These are phyloP conservation scores for Bembecia ichneumoniformis DNA, from an alignment of 2,888 invertebrate genomes.

Conservation along the genomic window DNA sequence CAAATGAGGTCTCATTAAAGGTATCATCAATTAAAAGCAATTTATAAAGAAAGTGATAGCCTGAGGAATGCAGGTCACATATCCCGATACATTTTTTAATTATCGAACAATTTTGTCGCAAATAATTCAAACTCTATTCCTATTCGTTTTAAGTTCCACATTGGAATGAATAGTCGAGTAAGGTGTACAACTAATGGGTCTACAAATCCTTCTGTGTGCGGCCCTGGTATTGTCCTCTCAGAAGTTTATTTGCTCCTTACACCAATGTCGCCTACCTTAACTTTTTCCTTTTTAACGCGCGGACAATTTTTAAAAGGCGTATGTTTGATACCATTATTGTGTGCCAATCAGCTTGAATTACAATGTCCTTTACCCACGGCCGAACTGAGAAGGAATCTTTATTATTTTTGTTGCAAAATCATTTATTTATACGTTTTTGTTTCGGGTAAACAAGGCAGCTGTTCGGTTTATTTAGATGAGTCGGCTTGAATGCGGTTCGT, in stretches of 20 bases:
- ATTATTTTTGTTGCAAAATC: conserved; percentile 59
- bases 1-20: conserved; percentile 7
- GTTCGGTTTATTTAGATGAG: conserved; percentile 61
- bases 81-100: conserved; percentile 45
- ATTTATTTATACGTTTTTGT: conserved; percentile 56
- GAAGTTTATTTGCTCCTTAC: conserved; percentile 58
- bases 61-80: conserved; percentile 40
- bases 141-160: conserved; percentile 9
- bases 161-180: conserved; percentile 1
- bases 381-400: conserved; percentile 60
- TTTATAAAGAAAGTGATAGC: conserved; percentile 33
- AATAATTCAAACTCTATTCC: conserved; percentile 7
- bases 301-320: conserved; percentile 70
- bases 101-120: conserved; percentile 20
- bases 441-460: conserved; percentile 57
- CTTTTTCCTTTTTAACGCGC: conserved; percentile 62
- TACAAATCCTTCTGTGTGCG: conserved; percentile 61
- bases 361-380: conserved; percentile 66
- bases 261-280: conserved; percentile 45
- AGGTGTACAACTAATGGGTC: conserved; percentile 55
- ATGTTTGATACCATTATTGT: conserved; percentile 72
- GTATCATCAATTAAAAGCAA: conserved; percentile 28
- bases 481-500: conserved; percentile 30
- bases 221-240: conserved; percentile 59
- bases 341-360: conserved; percentile 72